Conservation (phyloP, 2,797 vertebrate species). For the Sebastiscus albofasciatus region DNA sequence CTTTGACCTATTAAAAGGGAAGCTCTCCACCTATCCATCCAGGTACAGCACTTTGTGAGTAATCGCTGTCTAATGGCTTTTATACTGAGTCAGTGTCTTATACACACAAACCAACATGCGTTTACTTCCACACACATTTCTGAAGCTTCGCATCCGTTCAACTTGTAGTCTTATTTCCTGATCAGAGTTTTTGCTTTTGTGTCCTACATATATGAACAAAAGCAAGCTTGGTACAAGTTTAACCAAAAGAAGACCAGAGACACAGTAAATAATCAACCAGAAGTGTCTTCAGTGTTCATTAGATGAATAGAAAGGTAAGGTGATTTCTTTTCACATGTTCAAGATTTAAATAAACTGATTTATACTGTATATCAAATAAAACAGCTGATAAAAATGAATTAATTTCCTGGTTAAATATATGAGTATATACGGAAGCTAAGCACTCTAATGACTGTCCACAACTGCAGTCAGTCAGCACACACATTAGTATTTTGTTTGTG, state of each 20-base stretch:
- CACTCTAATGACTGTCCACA: not conserved
- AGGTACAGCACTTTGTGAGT: conserved; percentile 70
- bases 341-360: not conserved
- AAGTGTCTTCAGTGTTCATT: not conserved
- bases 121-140: conserved; percentile 8
- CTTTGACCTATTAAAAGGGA: conserved; percentile 78
- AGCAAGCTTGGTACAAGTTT: not conserved
- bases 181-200: conserved; percentile 7
- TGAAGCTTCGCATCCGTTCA: conserved; percentile 14
- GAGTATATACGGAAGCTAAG: not conserved
- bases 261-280: not conserved
- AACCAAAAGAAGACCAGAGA: not conserved
- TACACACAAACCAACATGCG: conserved; percentile 30
- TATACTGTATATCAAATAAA: not conserved
- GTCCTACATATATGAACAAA: conserved; percentile 22
- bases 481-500: not conserved
- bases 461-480: not conserved
- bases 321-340: not conserved
- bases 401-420: not conserved
- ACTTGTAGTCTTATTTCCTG: not conserved
- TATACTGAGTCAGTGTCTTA: conserved; percentile 55
- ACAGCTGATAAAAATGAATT: not conserved
- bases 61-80: conserved; percentile 79
- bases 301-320: not conserved
- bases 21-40: conserved; percentile 69